Evolutionary conservation across 2,888 invertebrate species (phyloP).

Genomic region (Noctua pronuba): DNA sequence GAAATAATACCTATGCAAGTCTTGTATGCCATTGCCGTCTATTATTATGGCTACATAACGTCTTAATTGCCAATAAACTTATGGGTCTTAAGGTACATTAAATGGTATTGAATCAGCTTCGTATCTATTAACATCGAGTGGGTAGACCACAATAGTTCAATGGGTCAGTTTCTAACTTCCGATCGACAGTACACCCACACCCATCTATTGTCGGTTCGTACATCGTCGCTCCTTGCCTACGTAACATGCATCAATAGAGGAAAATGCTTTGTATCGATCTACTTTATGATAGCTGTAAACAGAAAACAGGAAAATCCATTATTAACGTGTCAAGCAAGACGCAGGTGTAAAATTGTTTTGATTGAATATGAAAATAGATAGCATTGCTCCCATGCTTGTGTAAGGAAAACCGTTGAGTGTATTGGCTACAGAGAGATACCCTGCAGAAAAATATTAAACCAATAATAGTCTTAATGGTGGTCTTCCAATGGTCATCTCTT

Average conservation of each 20-base stretch:
- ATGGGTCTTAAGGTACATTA: conserved; percentile 24
- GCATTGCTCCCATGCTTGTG: not conserved
- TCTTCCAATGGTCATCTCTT: not conserved
- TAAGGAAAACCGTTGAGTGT: conserved; percentile 10
- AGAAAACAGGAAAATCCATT: conserved; percentile 44
- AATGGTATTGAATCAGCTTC: conserved; percentile 25
- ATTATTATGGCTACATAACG: conserved; percentile 27
- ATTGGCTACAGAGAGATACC: not conserved
- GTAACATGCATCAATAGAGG: conserved; percentile 38
- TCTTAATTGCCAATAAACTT: conserved; percentile 45
- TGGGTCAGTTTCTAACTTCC: conserved; percentile 58
- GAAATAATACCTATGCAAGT: conserved; percentile 50
- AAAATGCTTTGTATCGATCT: conserved; percentile 53
- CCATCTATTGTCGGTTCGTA: conserved; percentile 51
- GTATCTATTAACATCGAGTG: conserved; percentile 29
- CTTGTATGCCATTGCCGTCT: conserved; percentile 57
- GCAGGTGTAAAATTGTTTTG: conserved; percentile 25
- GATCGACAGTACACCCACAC: conserved; percentile 58
- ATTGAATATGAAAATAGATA: conserved; percentile 38
- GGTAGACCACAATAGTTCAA: conserved; percentile 54
- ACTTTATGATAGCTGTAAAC: conserved; percentile 21
- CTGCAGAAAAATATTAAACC: not conserved
- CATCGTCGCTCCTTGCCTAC: conserved; percentile 40
- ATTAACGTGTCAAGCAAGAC: conserved; percentile 24
- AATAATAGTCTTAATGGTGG: not conserved